Evolutionary conservation across 1,140 invertebrate genomes (phyloP), one percentile per base, ranked within the genome.

Genomic region (Hyles euphorbiae): DNA sequence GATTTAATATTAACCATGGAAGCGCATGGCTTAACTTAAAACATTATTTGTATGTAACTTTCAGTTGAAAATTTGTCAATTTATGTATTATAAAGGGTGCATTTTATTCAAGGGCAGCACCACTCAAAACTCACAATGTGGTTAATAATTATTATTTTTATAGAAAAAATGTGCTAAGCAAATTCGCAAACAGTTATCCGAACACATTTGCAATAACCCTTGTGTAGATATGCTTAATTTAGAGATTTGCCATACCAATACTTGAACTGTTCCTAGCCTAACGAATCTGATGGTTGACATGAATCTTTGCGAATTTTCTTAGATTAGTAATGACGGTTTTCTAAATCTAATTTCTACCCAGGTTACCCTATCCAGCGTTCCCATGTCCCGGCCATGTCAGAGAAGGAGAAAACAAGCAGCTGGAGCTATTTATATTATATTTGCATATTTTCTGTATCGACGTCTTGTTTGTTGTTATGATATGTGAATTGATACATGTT

Each of bases 311-410:
- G 72, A 77, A 74, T 78, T 73, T 78, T 80, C 72, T 72, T 63
- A 74, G 61, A 49, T 46, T 62, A 32, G 12, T 63, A 70, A 71
- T 69, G 65, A 65, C 67, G 67, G 58, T 61, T 63, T 71, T 69
- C 68, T 68, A 76, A 69, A 67, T 76, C 62, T 72, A 72, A 58
- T 81, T 81, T 85, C 60, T 78, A 85, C 80, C 76, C 77, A 84
- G 81, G 84, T 81, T 59, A 79, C 79, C 87, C 84, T 83, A 81
- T 80, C 87, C 85, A 86, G 87, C 71, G 81, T 74, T 86, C 87
- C 87, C 74, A 76, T 40, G 36, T 90, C 90, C 90, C 88, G 90
- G 89, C 87, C 85, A 91, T 91, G 90, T 90, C 89, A 90, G 67
- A 73, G 80, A 77, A 84, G 80, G 81, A 59, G 75, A 83, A 87